These are phyloP conservation scores for Papio anubis DNA, from an alignment of 2,113 vertebrate species.

Conservation along the genomic window DNA sequence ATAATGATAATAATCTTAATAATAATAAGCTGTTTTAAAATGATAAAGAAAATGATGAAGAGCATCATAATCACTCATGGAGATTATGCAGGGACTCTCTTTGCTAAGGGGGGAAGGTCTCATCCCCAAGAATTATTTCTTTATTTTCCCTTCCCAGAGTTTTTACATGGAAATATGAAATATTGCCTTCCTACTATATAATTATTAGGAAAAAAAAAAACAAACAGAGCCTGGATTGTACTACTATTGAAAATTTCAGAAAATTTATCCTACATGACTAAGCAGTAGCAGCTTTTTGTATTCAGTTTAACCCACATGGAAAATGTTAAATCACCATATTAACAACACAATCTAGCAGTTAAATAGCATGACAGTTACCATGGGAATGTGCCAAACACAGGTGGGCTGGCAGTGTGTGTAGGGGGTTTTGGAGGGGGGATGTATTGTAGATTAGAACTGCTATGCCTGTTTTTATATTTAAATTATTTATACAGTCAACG, in stretches of 20 bases:
- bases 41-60: background rate
- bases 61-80: too few relatives aligned
- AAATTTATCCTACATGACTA: conserved; percentile 39
- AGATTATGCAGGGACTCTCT: background rate
- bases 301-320: conserved; percentile 41
- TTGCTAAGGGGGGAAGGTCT: background rate
- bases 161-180: background rate
- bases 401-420: conserved; percentile 26
- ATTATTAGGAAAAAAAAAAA: background rate
- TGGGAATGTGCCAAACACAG: conserved; percentile 50
- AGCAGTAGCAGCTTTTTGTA: conserved; percentile 38
- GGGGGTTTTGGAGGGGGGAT: background rate
- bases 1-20: background rate
- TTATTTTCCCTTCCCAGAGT: background rate
- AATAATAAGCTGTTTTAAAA: background rate
- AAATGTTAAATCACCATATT: conserved; percentile 61
- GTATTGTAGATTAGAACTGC: background rate
- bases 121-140: background rate
- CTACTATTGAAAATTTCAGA: conserved; percentile 26
- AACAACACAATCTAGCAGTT: conserved; percentile 21
- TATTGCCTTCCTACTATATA: background rate
- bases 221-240: background rate
- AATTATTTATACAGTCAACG: background rate
- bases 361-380: conserved; percentile 50
- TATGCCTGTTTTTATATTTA: conserved; percentile 7